A percentile compares a stretch with the other conserved stretches of the same genome.
Evolutionary conservation across 2,797 vertebrate species (phyloP).

Genomic region (Cyclopterus lumpus): DNA sequence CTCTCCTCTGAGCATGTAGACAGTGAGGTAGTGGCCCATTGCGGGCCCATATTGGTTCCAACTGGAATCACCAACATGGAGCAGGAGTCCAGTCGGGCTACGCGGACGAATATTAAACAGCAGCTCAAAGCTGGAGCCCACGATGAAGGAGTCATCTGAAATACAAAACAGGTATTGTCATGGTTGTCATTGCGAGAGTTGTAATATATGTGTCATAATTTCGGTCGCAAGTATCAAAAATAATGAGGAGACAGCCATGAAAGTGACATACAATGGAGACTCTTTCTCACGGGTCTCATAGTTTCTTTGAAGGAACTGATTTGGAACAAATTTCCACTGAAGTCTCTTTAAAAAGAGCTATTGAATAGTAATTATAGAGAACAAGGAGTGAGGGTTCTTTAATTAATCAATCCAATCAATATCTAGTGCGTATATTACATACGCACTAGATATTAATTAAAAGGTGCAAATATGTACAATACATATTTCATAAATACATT

Average conservation of each 20-base stretch:
- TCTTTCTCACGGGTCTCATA: not conserved
- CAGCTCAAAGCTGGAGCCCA: conserved; percentile 87
- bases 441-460: too few species aligned
- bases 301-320: conserved; percentile 7
- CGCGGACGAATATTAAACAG: conserved; percentile 88
- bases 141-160: conserved; percentile 85
- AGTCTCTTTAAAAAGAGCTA: not conserved
- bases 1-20: conserved; percentile 90
- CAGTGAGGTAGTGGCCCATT: conserved; percentile 79
- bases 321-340: not conserved
- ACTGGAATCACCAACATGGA: conserved; percentile 83
- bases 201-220: not conserved
- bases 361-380: conserved; percentile 10
- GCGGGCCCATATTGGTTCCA: conserved; percentile 25
- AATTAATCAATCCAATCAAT: conserved; percentile 22
- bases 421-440: not conserved
- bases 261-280: not conserved
- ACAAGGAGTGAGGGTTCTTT: conserved; percentile 2
- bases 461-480: not conserved
- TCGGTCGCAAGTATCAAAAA: not conserved
- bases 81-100: conserved; percentile 84
- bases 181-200: not conserved
- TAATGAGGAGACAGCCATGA: not conserved
- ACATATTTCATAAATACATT: not conserved
- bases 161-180: conserved; percentile 20